These are phyloP conservation scores for Lepus timidus DNA, from an alignment of 2,113 vertebrate species.

Conservation along the genomic window DNA sequence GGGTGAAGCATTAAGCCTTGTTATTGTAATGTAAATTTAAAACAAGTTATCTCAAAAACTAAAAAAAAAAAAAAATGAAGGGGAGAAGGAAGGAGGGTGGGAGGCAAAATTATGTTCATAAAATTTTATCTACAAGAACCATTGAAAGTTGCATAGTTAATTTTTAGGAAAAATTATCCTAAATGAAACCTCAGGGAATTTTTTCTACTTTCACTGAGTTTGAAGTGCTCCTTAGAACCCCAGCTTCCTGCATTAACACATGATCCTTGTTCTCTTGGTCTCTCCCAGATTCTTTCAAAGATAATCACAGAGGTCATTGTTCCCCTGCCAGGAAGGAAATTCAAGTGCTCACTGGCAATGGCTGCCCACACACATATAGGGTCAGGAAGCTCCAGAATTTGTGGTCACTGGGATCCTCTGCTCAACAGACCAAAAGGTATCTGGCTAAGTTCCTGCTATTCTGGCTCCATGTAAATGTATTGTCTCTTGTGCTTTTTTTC, in stretches of 20 bases:
- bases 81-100: too few relatives aligned
- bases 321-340: background rate
- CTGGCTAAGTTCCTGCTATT: accelerated
- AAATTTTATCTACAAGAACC: too few relatives aligned
- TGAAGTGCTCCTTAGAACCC: background rate
- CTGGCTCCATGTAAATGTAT: accelerated
- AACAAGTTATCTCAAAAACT: too few relatives aligned
- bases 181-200: background rate
- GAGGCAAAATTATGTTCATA: too few relatives aligned
- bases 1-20: too few relatives aligned
- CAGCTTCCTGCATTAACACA: background rate
- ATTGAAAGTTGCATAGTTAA: too few relatives aligned
- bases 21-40: too few relatives aligned
- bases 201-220: background rate
- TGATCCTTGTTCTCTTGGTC: background rate
- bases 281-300: background rate
- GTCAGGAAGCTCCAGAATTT: background rate
- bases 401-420: background rate
- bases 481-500: background rate
- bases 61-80: too few relatives aligned
- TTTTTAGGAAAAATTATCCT: too few relatives aligned
- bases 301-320: background rate
- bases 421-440: background rate
- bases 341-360: background rate
- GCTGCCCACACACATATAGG: background rate